Conservation (phyloP, 2,797 vertebrate genomes). For the Austrolebias charrua region DNA sequence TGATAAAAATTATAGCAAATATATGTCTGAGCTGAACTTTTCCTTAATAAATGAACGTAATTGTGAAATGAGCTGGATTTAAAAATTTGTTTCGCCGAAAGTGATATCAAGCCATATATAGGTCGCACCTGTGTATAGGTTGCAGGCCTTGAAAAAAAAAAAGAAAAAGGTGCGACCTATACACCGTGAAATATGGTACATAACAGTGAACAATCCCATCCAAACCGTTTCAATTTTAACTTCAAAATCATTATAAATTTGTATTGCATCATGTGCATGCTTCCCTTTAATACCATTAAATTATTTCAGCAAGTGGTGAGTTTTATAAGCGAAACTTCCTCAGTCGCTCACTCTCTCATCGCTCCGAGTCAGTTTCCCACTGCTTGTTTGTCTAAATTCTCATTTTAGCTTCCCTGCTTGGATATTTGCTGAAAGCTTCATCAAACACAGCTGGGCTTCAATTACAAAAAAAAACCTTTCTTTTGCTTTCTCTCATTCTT, state of each 20-base stretch:
- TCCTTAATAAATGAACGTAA: too few species aligned
- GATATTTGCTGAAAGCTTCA: constrained; percentile 70
- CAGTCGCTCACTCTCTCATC: constrained; percentile 5
- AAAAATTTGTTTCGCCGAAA: too few species aligned
- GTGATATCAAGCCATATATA: too few species aligned
- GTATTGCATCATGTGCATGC: neutral
- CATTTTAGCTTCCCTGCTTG: constrained; percentile 45
- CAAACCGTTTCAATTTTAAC: neutral
- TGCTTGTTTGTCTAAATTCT: constrained; percentile 65
- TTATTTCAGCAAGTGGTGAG: constrained; percentile 30
- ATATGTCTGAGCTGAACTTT: too few species aligned
- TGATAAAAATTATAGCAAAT: too few species aligned
- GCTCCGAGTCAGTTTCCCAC: constrained; percentile 34
- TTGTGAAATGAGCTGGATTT: too few species aligned
- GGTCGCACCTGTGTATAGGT: too few species aligned
- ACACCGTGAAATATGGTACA: too few species aligned
- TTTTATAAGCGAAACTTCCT: constrained; percentile 50
- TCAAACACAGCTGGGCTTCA: constrained; percentile 68
- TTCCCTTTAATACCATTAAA: constrained; percentile 33
- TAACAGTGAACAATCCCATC: neutral
- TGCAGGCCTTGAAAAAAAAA: too few species aligned
- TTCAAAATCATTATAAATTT: neutral
- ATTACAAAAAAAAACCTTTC: constrained; percentile 58
- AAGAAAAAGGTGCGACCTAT: too few species aligned
- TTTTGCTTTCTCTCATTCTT: constrained; percentile 27